phyloP scores from a whole-genome alignment of 2,888 invertebrate genomes.

The Eilema griseolum region DNA sequence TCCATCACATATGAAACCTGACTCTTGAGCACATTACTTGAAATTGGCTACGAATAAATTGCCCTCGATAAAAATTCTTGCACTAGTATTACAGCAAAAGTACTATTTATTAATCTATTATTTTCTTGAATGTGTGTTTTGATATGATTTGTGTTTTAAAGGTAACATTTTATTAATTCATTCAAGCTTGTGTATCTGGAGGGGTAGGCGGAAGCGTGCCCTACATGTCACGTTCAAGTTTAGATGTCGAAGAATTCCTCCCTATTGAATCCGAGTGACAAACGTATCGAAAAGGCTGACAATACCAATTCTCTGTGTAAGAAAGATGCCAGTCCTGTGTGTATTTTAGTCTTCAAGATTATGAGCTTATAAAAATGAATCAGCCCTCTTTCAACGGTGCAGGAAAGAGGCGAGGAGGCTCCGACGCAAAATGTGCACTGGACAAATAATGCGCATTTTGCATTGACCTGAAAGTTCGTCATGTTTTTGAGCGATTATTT shows the following conservation, averaged over 20 bases:
- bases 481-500: background rate
- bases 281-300: background rate
- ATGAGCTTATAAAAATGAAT: background rate
- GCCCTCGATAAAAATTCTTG: background rate
- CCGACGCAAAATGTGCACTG: background rate
- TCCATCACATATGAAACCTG: conserved; percentile 12
- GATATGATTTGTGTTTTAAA: too few species aligned
- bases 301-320: background rate
- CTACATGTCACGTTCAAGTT: background rate
- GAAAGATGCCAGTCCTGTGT: background rate
- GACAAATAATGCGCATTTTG: background rate
- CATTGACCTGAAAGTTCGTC: background rate
- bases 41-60: background rate
- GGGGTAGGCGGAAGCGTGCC: background rate
- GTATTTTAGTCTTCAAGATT: background rate
- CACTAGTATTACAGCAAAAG: conserved; percentile 1
- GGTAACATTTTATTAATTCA: background rate
- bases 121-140: background rate
- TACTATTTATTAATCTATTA: background rate
- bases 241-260: background rate
- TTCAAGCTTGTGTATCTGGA: background rate
- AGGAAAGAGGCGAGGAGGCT: background rate
- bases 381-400: background rate
- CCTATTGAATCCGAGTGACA: background rate
- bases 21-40: background rate